Base-by-base conservation (phyloP, 2,797 vertebrate species). In the Phyllotis vaccarum region DNA sequence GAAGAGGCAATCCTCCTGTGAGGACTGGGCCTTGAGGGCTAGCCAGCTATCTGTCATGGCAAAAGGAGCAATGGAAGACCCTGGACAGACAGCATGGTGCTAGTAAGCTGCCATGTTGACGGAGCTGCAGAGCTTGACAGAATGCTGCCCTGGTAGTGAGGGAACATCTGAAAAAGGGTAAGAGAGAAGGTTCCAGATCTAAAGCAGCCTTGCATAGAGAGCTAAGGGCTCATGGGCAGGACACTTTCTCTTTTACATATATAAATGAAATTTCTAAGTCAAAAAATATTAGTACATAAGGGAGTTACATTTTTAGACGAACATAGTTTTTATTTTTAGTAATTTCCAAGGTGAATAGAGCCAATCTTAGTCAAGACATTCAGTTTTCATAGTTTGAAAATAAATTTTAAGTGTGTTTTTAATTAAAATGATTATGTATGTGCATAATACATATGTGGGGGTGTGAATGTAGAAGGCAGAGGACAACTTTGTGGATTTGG, bases 231-330 rank as follows among this genome's bases (percentile, higher is more conserved):
- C 58, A 60, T 81, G 78, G 83, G 70, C 1, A 89, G 58, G 58
- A 80, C 34, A 21, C 14, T 49, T 92, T 75, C 43, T 54, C 49
- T 79, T 64, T 94, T 74, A 75, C 5, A 79, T 5, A 58, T 68
- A 1, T 76, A 96, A 92, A 80, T 91, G 54, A 90, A 93, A 52
- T 91, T 87, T 90, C 14, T 94, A 89, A 58, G 72, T 96, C 70
- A 94, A 49, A 22, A 89, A 93, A 88, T 80, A 89, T 80, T 89
- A 79, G 27, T 60, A 86, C 5, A 10, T 79, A 79, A 89, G 11
- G 21, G 37, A 89, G 52, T 86, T 87, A 83, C 2, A 90, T 49
- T 72, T 17, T 14, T 60, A 16, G 16, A 46, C 80, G n/a, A 16
- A 54, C 52, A 82, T 13, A 40, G 49, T 85, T 92, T 93, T 93